Conservation (phyloP, 2,113 vertebrate species). For the Pogonocichla stellata region DNA sequence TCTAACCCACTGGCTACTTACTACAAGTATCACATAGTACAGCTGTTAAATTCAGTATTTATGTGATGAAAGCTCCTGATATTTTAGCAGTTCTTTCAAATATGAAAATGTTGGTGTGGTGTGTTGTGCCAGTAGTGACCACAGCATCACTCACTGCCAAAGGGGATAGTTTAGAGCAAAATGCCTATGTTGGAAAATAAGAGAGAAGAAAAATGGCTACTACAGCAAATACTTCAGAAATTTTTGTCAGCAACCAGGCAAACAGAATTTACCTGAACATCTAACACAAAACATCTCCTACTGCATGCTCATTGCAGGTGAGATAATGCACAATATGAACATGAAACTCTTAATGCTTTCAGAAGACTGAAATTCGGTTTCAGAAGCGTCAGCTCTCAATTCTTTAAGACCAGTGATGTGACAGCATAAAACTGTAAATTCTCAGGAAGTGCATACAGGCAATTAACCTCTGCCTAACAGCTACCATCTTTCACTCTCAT, state of each 20-base stretch:
- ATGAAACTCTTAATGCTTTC: background rate
- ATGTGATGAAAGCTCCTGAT: background rate
- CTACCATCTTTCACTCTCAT: background rate
- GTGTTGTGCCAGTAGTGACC: background rate
- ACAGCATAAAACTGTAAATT: conserved; percentile 25
- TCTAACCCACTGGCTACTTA: background rate
- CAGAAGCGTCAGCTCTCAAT: background rate
- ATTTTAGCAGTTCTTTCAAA: background rate
- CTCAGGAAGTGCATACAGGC: background rate
- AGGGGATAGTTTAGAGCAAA: background rate
- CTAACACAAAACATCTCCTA: background rate
- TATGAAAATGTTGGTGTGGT: background rate
- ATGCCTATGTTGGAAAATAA: background rate
- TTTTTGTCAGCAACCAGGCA: background rate
- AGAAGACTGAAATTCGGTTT: background rate
- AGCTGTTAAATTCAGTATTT: background rate
- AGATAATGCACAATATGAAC: background rate
- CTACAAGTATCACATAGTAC: background rate
- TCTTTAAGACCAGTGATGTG: background rate
- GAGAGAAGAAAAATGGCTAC: background rate
- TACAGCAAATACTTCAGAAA: background rate
- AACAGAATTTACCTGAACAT: background rate
- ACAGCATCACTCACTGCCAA: background rate
- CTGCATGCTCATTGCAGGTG: background rate
- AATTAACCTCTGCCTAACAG: conserved; percentile 23